Base-by-base conservation (phyloP, 2,888 invertebrate genomes). In the Drosophila infuscata region DNA sequence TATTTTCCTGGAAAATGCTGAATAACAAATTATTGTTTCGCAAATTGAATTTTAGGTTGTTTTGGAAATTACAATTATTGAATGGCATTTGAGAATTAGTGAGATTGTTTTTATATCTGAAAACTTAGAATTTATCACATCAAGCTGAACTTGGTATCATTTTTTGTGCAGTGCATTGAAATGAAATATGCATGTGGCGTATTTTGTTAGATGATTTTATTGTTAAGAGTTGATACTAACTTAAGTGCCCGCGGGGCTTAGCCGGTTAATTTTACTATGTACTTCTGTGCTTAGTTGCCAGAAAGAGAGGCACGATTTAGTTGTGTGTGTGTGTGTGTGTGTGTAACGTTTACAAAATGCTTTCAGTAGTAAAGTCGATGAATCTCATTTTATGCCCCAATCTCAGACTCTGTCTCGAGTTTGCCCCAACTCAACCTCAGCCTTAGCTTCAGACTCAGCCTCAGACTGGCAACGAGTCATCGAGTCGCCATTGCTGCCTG, bases 211-310 rank as follows among this genome's bases (percentile, higher is more conserved):
- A 75, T 65, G 68, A 73, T 88, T 85, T 85, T 88, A 89, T 84
- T 80, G 77, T 60, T 52, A 74, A 70, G 65, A 79, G 72, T 81
- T 74, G 73, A 69, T 72, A 67, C 80, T 63, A 71, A 70, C 77
- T 74, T 75, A 82, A 87, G 82, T 77, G 73, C 75, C 84, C 80
- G 59, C 54, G 74, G 80, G 82, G 69, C 29, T 80, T 72, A 75
- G 72, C 67, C 70, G 80, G 82, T 75, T 87, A 87, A 89, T 89
- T 89, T 85, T 70, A 78, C 66, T 77, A 36, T 63, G 59, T 63
- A 68, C 57, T 75, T 62, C 57, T 62, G 33, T 58, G 30, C 70
- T 48, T 54, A 67, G 60, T 59, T 38, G 20, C 17, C 58, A 49
- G 53, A 20, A 29, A 29, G 38, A 41, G 35, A 35, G 32, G 0